Percentiles rank a stretch among this genome's conserved stretches.
These are phyloP conservation scores for Sebastolobus alascanus DNA, from an alignment of 2,797 vertebrate genomes.

Conservation along the genomic window DNA sequence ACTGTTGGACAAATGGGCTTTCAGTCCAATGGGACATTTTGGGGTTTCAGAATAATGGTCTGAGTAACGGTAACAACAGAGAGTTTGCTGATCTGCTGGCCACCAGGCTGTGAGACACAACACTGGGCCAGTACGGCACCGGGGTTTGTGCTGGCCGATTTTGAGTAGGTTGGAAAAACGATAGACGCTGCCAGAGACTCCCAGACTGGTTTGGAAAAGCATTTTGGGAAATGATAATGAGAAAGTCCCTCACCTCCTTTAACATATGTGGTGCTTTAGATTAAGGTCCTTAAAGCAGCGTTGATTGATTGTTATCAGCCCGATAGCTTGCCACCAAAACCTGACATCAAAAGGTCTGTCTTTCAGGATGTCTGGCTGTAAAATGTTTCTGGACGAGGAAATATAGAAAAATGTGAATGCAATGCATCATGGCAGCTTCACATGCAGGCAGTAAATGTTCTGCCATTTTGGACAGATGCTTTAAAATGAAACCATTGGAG, in stretches of 20 bases:
- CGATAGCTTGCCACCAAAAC: not conserved
- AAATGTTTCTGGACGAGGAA: not conserved
- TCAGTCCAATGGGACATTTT: not conserved
- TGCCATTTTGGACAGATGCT: not conserved
- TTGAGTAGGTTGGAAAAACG: too few species aligned
- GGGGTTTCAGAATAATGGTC: not conserved
- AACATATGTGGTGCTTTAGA: not conserved
- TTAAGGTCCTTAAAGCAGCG: not conserved
- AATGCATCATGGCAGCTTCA: not conserved
- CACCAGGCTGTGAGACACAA: too few species aligned
- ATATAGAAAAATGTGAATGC: not conserved
- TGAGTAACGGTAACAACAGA: too few species aligned
- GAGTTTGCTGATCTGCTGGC: too few species aligned
- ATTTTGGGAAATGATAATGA: not conserved
- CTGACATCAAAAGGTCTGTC: not conserved
- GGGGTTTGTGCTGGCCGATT: too few species aligned
- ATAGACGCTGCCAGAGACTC: too few species aligned
- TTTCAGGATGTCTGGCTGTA: not conserved
- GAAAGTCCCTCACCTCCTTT: not conserved
- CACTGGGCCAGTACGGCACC: too few species aligned
- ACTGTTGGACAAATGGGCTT: not conserved
- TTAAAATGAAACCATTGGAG: constrained; percentile 17
- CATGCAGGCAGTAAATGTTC: not conserved
- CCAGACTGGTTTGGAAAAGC: too few species aligned
- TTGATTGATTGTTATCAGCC: not conserved